These are phyloP conservation scores for Apis laboriosa DNA, from an alignment of 1,140 invertebrate genomes.

Conservation along the genomic window DNA sequence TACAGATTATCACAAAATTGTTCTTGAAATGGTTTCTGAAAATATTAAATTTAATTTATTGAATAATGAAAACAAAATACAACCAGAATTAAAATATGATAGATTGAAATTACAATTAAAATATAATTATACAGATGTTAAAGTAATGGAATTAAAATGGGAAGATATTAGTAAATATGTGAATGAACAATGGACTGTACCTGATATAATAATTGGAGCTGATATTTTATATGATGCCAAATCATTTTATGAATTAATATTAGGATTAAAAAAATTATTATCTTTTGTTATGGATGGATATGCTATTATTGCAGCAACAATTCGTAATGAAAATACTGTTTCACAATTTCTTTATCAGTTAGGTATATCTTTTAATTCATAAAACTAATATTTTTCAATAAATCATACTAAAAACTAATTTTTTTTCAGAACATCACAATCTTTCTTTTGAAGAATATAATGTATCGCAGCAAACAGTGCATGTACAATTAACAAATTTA, in stretches of 20 bases:
- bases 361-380: conserved; percentile 68
- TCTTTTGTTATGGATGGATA: conserved; percentile 58
- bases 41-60: conserved; percentile 79
- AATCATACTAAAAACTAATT: not conserved
- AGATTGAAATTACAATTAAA: conserved; percentile 54
- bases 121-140: conserved; percentile 62
- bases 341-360: conserved; percentile 75
- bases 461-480: conserved; percentile 52
- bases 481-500: conserved; percentile 60
- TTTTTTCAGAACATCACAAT: conserved; percentile 64
- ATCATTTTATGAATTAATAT: conserved; percentile 75
- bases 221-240: conserved; percentile 82
- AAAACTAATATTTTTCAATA: not conserved
- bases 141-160: conserved; percentile 80
- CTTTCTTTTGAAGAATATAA: conserved; percentile 68
- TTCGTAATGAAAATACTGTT: conserved; percentile 80
- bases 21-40: conserved; percentile 78
- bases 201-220: conserved; percentile 81
- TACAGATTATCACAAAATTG: conserved; percentile 81
- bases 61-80: conserved; percentile 5
- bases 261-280: conserved; percentile 75
- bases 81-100: conserved; percentile 21
- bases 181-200: conserved; percentile 52
- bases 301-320: conserved; percentile 79
- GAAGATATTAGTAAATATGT: conserved; percentile 75